phyloP scores from a whole-genome alignment of 2,113 vertebrate genomes.

The Odocoileus hemionus region DNA sequence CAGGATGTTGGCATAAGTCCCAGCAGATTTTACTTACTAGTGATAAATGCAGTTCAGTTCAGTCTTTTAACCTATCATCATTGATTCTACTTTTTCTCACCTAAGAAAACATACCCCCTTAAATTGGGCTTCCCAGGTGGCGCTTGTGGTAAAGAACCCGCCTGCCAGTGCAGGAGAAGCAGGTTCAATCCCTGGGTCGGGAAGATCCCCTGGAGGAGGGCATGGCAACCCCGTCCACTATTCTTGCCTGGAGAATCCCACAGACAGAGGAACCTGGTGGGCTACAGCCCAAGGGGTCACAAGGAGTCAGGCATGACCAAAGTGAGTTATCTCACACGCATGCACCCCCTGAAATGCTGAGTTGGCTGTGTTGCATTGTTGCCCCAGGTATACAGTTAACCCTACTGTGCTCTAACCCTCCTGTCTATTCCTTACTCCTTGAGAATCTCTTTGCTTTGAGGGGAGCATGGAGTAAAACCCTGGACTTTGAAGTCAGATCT shows the following conservation, averaged over 20 bases:
- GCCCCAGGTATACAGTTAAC: neutral
- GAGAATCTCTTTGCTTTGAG: neutral
- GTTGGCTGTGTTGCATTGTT: neutral
- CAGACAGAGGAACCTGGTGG: neutral
- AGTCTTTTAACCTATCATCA: neutral
- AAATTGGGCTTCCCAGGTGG: neutral
- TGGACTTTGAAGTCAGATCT: neutral
- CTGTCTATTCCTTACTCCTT: neutral
- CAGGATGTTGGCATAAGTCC: neutral
- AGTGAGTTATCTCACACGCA: neutral
- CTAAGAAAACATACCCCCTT: neutral
- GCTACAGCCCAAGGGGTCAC: neutral
- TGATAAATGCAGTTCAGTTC: neutral
- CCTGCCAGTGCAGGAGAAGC: neutral
- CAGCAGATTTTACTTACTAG: neutral
- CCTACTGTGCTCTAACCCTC: neutral
- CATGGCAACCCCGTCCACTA: neutral
- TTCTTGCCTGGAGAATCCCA: neutral
- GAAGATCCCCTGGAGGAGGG: neutral
- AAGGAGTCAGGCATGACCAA: neutral
- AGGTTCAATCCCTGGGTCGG: neutral
- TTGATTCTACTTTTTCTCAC: neutral
- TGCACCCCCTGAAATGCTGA: neutral
- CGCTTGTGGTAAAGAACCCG: rapidly evolving
- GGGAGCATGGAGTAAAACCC: neutral